Percentiles rank a stretch among this genome's conserved stretches.
Evolutionary conservation across 2,888 invertebrate genomes (phyloP).

Genomic region (Odontomyia ornata): DNA sequence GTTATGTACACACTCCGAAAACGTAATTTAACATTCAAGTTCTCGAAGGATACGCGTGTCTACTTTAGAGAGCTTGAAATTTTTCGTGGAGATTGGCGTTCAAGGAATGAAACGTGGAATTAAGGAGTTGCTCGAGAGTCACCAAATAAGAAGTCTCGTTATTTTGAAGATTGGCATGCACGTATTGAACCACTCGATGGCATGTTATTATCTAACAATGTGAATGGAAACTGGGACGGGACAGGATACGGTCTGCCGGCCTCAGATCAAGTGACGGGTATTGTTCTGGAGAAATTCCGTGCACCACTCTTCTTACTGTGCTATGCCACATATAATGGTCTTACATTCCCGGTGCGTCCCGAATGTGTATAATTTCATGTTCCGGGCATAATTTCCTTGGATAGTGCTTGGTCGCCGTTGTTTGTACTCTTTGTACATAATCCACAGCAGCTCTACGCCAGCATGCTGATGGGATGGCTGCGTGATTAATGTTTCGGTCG

Average conservation of each 20-base stretch:
- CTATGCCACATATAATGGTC: background rate
- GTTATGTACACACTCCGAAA: background rate
- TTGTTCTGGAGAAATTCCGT: slow-evolving; percentile 1
- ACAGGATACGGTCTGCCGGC: slow-evolving; percentile 26
- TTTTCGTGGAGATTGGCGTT: background rate
- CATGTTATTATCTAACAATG: slow-evolving; percentile 24
- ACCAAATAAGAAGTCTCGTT: slow-evolving; percentile 1
- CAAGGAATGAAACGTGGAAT: slow-evolving; percentile 27
- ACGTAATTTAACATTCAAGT: background rate
- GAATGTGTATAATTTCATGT: slow-evolving; percentile 42
- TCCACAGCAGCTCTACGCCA: slow-evolving; percentile 18
- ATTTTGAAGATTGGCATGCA: slow-evolving; percentile 24
- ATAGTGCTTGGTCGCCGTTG: slow-evolving; percentile 34
- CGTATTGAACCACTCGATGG: slow-evolving; percentile 18
- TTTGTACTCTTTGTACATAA: slow-evolving; percentile 35
- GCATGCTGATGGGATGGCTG: slow-evolving; percentile 41
- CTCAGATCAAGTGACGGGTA: slow-evolving; percentile 23
- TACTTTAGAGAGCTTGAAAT: background rate
- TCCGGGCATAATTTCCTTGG: slow-evolving; percentile 39
- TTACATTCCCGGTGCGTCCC: slow-evolving; percentile 10
- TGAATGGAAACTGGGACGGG: background rate
- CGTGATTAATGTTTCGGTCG: slow-evolving; percentile 41
- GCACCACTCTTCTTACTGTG: background rate
- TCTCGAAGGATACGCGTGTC: background rate
- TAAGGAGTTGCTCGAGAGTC: slow-evolving; percentile 10